Percentiles rank a stretch among this genome's conserved stretches.
Evolutionary conservation across 2,113 vertebrate species (phyloP).

Genomic region (Nothobranchius furzeri): DNA sequence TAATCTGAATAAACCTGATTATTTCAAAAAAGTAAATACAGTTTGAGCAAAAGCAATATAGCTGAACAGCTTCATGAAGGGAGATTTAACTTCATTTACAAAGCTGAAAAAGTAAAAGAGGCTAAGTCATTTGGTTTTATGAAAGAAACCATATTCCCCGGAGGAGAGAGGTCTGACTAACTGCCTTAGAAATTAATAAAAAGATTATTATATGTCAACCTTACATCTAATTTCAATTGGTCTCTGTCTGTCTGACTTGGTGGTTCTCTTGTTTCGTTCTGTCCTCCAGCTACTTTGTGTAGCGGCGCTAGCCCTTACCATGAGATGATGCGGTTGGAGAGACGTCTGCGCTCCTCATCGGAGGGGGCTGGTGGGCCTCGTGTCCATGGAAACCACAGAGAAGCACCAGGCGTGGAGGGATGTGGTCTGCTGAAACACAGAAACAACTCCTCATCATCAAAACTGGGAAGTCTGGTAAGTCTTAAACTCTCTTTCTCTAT

Average conservation of each 20-base stretch:
- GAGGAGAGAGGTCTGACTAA: constrained; percentile 10
- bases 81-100: constrained; percentile 13
- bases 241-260: constrained; percentile 3
- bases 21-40: constrained; percentile 31
- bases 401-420: constrained; percentile 81
- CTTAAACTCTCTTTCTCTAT: background rate
- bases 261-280: background rate
- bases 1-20: constrained; percentile 8
- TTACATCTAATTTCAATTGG: constrained; percentile 13
- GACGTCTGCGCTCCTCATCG: constrained; percentile 91
- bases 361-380: constrained; percentile 92
- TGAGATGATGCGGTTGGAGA: constrained; percentile 88
- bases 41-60: constrained; percentile 22
- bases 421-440: constrained; percentile 86
- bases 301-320: constrained; percentile 86
- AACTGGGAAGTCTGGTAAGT: constrained; percentile 97
- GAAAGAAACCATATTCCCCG: constrained; percentile 7
- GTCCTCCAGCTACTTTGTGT: constrained; percentile 74
- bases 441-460: constrained; percentile 91
- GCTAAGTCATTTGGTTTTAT: constrained; percentile 22
- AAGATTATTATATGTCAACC: constrained; percentile 5
- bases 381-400: constrained; percentile 86
- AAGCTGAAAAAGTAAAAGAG: constrained; percentile 8
- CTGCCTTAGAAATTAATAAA: constrained; percentile 17
- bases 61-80: constrained; percentile 10